phyloP scores from a whole-genome alignment of 2,797 vertebrate species.

The Peromyscus attwateri region DNA sequence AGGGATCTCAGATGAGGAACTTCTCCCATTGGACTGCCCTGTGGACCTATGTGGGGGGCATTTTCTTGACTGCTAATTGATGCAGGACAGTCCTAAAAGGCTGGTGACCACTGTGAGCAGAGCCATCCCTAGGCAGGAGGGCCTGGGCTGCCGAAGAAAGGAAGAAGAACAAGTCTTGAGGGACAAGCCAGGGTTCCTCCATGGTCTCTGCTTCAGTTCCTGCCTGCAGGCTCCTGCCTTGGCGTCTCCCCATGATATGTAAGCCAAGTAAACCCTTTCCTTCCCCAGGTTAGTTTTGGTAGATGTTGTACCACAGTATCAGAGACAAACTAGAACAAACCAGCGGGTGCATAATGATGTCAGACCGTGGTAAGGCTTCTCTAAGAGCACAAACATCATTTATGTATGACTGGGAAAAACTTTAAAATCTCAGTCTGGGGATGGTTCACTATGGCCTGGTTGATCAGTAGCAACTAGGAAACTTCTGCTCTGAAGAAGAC shows the following conservation, averaged over 20 bases:
- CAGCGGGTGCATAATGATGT: no score
- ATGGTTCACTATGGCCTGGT: neutral
- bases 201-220: neutral
- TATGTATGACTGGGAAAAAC: neutral
- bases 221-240: neutral
- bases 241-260: neutral
- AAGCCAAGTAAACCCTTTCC: neutral
- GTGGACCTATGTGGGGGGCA: neutral
- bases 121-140: neutral
- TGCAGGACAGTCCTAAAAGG: neutral
- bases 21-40: neutral
- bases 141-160: neutral
- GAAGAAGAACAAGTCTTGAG: neutral
- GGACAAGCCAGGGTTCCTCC: neutral
- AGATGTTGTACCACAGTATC: neutral
- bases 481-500: neutral
- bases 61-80: neutral
- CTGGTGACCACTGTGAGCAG: neutral
- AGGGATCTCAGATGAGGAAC: no score
- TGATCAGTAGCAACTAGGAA: neutral
- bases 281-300: neutral
- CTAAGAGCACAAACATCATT: neutral
- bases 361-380: neutral
- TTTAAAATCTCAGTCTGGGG: neutral
- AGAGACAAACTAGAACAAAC: neutral